Conservation (phyloP, 1,140 invertebrate species). For the Palaemon carinicauda region DNA sequence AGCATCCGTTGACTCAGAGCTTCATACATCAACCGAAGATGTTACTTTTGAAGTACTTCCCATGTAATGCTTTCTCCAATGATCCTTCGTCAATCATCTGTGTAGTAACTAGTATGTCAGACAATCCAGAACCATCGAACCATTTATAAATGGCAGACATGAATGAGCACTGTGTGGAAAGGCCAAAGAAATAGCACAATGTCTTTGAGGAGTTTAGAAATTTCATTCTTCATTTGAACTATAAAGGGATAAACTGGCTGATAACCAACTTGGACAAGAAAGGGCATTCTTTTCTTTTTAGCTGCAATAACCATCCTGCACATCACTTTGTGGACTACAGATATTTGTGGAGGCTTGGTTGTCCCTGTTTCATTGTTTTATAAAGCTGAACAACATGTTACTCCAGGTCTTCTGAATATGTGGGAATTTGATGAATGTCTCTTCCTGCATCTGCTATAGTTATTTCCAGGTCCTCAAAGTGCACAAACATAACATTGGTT, state of each 20-base stretch:
- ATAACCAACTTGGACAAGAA: no score
- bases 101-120: constrained; percentile 11
- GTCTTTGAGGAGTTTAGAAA: not conserved
- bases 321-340: constrained; percentile 14
- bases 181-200: not conserved
- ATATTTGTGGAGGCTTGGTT: not conserved
- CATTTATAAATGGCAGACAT: constrained; percentile 21
- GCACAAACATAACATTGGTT: no score
- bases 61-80: not conserved
- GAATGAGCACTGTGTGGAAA: constrained; percentile 6
- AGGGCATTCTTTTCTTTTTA: not conserved
- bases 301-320: not conserved
- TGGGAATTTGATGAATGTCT: not conserved
- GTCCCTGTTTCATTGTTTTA: no score
- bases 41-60: not conserved
- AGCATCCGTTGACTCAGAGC: not conserved
- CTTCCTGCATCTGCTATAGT: no score
- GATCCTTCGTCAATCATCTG: not conserved
- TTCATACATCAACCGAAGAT: constrained; percentile 1
- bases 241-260: constrained; percentile 14
- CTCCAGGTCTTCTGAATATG: no score
- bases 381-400: no score
- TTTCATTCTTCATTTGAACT: not conserved
- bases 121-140: constrained; percentile 18
- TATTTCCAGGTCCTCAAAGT: no score